Base-by-base conservation (phyloP, 2,888 invertebrate genomes). In the Caenorhabditis imperialis region DNA sequence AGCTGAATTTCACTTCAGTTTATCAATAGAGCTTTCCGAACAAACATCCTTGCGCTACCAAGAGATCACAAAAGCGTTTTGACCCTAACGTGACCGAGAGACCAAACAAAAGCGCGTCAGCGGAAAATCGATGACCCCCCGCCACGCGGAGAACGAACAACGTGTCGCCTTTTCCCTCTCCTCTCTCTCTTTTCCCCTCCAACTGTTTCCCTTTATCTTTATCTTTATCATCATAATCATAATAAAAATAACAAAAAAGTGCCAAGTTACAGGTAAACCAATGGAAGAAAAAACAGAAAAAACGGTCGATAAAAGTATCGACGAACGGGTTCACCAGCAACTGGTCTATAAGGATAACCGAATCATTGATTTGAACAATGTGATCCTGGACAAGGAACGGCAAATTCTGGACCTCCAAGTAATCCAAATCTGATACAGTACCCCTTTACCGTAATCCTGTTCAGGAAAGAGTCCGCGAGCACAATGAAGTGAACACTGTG, bases 401-500 rank as follows among this genome's bases (percentile, higher is more conserved):
- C 91, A 91, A 73, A 91, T 94, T 50, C 89, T 94, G 77, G 95
- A 95, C 88, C 90, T 91, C 6, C 93, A 94, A 89, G 94, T 75
- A 7, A 12, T 4, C n/a, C n/a, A n/a, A n/a, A 42, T n/a, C n/a
- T n/a, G n/a, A n/a, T n/a, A n/a, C n/a, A n/a, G n/a, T n/a, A n/a
- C n/a, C n/a, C n/a, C n/a, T n/a, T n/a, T n/a, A n/a, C n/a, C n/a
- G n/a, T n/a, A n/a, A n/a, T n/a, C n/a, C n/a, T n/a, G 37, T 63
- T 47, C 51, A 86, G 78, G 86, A 86, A 53, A 62, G 78, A 63
- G 81, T 79, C 50, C 79, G 82, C 23, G 85, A 84, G 47, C 84
- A 87, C 51, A 81, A 81, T 27, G 85, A 86, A 71, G 85, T 86
- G 37, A 86, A 85, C 1, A 69, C 71, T 18, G 81, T 83, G n/a